Percentiles rank a stretch among this genome's conserved stretches.
Conservation (phyloP, 2,888 invertebrate genomes). For the Dysmachus trigonus region DNA sequence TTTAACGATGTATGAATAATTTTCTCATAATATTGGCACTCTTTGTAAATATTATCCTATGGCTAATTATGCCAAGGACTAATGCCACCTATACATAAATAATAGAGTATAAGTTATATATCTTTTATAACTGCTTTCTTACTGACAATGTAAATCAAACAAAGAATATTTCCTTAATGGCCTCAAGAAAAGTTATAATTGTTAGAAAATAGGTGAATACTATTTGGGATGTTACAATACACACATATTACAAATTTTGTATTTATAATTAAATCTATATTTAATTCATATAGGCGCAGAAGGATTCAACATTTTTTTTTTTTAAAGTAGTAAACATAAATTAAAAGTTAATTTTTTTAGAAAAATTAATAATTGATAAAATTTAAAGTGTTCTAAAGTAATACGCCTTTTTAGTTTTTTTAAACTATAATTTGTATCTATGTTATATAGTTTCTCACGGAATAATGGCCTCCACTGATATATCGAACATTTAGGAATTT, state of each 20-base stretch:
- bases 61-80: not conserved
- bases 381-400: not conserved
- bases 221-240: not conserved
- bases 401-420: not conserved
- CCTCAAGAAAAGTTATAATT: not conserved
- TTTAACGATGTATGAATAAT: not conserved
- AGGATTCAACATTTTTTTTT: not conserved
- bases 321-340: not conserved
- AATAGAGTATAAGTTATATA: not conserved
- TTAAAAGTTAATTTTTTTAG: too few relatives aligned
- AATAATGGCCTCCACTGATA: too few relatives aligned
- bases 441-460: too few relatives aligned
- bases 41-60: not conserved
- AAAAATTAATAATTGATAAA: not conserved
- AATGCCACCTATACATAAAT: constrained; percentile 2
- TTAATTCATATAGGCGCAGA: not conserved
- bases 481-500: too few relatives aligned
- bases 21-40: not conserved
- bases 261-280: not conserved
- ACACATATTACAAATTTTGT: not conserved
- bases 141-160: constrained; percentile 2
- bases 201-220: not conserved
- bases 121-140: constrained; percentile 2
- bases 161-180: constrained; percentile 28
- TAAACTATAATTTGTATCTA: too few relatives aligned